Percentiles rank a stretch among this genome's conserved stretches.
phyloP scores from a whole-genome alignment of 2,888 invertebrate genomes.

The Heliconius erato region DNA sequence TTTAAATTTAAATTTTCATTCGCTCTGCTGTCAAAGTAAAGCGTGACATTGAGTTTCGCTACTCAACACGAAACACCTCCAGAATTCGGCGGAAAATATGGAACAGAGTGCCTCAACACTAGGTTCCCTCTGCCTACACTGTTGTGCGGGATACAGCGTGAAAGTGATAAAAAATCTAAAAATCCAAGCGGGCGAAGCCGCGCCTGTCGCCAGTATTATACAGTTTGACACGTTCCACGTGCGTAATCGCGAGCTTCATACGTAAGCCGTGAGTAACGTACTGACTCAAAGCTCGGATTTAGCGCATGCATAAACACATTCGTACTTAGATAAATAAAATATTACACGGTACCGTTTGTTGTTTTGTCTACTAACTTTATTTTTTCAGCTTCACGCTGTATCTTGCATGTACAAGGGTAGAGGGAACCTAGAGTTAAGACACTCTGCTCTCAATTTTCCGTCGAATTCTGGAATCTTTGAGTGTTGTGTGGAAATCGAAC shows the following conservation, averaged over 20 bases:
- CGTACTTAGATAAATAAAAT: constrained; percentile 22
- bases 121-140: no score
- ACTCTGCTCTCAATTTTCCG: background rate
- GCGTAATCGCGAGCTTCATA: constrained; percentile 46
- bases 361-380: background rate
- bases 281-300: constrained; percentile 60
- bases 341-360: background rate
- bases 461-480: background rate
- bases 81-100: no score
- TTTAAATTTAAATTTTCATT: no score
- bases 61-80: no score
- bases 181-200: no score
- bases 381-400: background rate
- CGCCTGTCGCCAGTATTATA: background rate
- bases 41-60: no score
- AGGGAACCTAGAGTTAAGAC: background rate
- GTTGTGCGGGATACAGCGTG: no score
- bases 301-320: constrained; percentile 47
- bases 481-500: background rate
- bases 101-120: no score
- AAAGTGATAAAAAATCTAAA: no score
- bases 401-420: no score
- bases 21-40: no score
- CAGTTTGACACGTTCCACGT: constrained; percentile 47
- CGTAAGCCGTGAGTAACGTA: constrained; percentile 55